Evolutionary conservation across 2,888 invertebrate genomes (phyloP).

Genomic region (Altica lythri): DNA sequence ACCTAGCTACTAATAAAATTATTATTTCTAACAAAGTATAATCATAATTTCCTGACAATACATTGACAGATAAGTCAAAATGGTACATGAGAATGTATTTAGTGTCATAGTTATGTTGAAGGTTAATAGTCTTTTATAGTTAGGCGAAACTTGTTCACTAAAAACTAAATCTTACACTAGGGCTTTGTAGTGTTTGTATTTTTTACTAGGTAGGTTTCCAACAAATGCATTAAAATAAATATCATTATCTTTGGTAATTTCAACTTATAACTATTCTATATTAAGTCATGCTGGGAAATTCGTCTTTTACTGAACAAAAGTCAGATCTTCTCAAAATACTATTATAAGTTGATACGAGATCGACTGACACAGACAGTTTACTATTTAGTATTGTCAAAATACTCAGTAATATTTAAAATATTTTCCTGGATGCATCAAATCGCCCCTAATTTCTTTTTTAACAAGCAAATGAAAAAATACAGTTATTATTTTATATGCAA

Average conservation of each 20-base stretch:
- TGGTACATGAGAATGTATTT: too few relatives aligned
- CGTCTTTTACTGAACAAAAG: conserved; percentile 30
- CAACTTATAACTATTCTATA: conserved; percentile 47
- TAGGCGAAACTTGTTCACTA: conserved; percentile 39
- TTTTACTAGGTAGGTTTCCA: conserved; percentile 34
- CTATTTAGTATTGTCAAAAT: not conserved
- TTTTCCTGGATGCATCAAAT: too few relatives aligned
- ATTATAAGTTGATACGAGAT: conserved; percentile 17
- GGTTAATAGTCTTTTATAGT: conserved; percentile 43
- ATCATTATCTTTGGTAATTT: conserved; percentile 57
- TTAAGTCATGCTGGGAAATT: conserved; percentile 41
- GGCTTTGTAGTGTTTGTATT: conserved; percentile 32
- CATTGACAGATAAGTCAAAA: too few relatives aligned
- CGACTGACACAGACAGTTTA: conserved; percentile 16
- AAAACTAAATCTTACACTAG: conserved; percentile 29
- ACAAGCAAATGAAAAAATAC: conserved; percentile 3
- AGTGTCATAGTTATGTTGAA: conserved; percentile 42
- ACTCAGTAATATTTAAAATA: too few relatives aligned
- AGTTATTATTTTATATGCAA: conserved; percentile 12
- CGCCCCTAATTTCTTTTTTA: conserved; percentile 3
- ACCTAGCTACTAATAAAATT: too few relatives aligned
- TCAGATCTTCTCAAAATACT: conserved; percentile 45
- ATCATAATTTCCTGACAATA: too few relatives aligned
- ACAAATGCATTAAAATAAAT: conserved; percentile 39
- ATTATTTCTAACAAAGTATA: too few relatives aligned